These are phyloP conservation scores for Tetramorium bicarinatum DNA, from an alignment of 2,888 invertebrate species.

Conservation along the genomic window DNA sequence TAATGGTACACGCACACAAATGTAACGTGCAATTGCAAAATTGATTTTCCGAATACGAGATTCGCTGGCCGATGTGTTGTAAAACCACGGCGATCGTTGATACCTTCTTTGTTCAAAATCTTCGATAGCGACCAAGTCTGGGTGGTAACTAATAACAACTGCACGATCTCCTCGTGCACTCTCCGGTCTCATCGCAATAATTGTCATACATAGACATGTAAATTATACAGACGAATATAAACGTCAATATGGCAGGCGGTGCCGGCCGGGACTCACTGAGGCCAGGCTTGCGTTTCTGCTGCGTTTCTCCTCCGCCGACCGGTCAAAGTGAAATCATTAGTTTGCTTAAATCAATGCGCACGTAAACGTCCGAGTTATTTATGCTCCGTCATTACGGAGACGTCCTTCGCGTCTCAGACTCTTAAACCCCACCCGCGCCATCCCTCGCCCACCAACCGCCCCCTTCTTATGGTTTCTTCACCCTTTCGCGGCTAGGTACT, in stretches of 20 bases:
- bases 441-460: constrained; percentile 52
- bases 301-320: constrained; percentile 75
- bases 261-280: constrained; percentile 63
- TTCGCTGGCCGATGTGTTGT: not conserved
- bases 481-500: constrained; percentile 59
- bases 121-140: constrained; percentile 51
- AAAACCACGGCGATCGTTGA: not conserved
- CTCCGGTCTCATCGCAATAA: constrained; percentile 74
- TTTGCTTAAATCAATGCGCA: constrained; percentile 87
- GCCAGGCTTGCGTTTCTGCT: constrained; percentile 58
- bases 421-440: constrained; percentile 65
- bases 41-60: not conserved
- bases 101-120: constrained; percentile 53
- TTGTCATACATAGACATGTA: constrained; percentile 85
- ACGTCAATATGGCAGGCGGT: constrained; percentile 85
- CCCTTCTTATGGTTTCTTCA: constrained; percentile 61
- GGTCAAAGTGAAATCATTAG: constrained; percentile 87
- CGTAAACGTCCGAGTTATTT: constrained; percentile 86
- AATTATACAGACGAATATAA: constrained; percentile 85
- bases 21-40: not conserved
- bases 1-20: not conserved
- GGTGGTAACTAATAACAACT: constrained; percentile 69
- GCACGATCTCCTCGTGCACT: constrained; percentile 56
- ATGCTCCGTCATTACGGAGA: constrained; percentile 86
- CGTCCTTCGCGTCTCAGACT: constrained; percentile 81